phyloP scores from a whole-genome alignment of 2,113 vertebrate species.

The Danionella cerebrum region DNA sequence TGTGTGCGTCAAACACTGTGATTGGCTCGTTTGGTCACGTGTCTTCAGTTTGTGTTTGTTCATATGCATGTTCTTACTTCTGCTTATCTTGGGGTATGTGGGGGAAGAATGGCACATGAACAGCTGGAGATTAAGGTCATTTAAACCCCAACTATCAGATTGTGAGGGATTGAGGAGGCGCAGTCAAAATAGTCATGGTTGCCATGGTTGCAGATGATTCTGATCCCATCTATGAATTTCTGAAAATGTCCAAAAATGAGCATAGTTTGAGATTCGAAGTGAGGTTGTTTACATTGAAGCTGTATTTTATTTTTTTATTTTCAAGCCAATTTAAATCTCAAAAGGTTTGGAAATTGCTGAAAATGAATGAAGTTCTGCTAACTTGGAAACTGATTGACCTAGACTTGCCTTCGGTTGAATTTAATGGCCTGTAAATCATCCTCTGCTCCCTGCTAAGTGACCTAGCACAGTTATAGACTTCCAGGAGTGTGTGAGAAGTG shows the following conservation, averaged over 20 bases:
- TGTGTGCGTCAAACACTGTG: too few species aligned
- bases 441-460: neutral
- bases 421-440: slow-evolving; percentile 15
- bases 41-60: neutral
- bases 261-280: too few species aligned
- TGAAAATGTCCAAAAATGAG: too few species aligned
- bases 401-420: neutral
- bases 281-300: too few species aligned
- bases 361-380: neutral
- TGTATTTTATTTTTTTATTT: too few species aligned
- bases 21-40: too few species aligned
- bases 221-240: too few species aligned
- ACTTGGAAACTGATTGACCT: slow-evolving; percentile 1
- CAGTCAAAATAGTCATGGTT: neutral
- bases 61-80: neutral
- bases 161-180: neutral
- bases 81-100: neutral
- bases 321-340: too few species aligned
- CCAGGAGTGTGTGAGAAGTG: neutral
- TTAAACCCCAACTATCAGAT: neutral
- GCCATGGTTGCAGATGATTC: neutral
- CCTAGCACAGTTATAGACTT: slow-evolving; percentile 1
- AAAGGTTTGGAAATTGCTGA: neutral
- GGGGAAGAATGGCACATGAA: neutral
- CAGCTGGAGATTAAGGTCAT: neutral